Evolutionary conservation across 2,113 vertebrate species (phyloP).

Genomic region (Cairina moschata): DNA sequence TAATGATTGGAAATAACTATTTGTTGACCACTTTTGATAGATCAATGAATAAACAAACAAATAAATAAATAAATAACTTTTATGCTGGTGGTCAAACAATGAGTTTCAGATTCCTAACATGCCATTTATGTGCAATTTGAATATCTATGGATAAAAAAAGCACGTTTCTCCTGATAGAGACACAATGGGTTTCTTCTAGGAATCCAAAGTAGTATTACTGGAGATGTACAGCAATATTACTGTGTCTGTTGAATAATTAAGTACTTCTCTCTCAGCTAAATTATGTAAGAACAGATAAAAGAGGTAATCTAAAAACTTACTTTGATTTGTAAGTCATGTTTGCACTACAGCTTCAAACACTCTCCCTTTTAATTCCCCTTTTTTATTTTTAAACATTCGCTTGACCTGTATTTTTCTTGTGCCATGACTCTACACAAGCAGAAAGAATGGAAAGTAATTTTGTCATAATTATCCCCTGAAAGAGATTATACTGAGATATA

Average conservation of each 20-base stretch:
- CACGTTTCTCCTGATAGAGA: not conserved
- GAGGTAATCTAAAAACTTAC: not conserved
- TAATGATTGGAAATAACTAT: not conserved
- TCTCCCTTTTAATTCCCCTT: not conserved
- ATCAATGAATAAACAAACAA: not conserved
- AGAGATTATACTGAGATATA: not conserved
- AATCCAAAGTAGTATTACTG: not conserved
- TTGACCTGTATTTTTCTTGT: not conserved
- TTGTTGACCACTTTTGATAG: not conserved
- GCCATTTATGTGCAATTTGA: not conserved
- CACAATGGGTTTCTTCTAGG: not conserved
- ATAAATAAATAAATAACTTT: not conserved
- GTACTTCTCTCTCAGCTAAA: not conserved
- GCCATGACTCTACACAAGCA: not conserved
- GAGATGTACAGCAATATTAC: not conserved
- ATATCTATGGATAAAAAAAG: not conserved
- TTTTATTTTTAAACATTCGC: not conserved
- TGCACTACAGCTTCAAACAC: not conserved
- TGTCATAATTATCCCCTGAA: not conserved
- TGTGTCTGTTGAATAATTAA: not conserved
- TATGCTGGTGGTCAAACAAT: fast-evolving
- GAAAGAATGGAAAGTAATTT: not conserved
- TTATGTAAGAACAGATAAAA: not conserved
- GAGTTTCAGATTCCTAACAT: not conserved
- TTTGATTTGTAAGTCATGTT: not conserved